Base-by-base conservation (phyloP, 1,140 invertebrate species). In the Monochamus saltuarius region DNA sequence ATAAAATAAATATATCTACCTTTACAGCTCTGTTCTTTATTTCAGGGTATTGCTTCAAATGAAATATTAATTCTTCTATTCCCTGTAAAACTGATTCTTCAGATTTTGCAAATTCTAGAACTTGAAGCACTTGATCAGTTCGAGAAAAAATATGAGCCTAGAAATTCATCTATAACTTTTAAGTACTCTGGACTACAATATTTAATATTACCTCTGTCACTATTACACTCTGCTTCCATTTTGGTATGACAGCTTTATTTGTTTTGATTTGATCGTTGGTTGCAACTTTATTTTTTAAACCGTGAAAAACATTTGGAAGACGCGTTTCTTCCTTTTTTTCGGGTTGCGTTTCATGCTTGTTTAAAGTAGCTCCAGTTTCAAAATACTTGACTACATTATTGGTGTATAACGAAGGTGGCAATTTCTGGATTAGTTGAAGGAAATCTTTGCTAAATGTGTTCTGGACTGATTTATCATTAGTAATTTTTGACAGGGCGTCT, bases 21-120 rank as follows among this genome's bases (percentile, higher is more conserved):
- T 88, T 89, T 14, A 88, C 82, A 58, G 88, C 87, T 59, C 84
- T 78, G 73, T 86, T 81, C 66, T 85, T 84, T 2, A 89, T 83
- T 69, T 89, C 85, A 0, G 88, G 87, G 78, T 87, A 89, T 56
- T 87, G 81, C 49, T 85, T 80, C 1, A 94, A 72, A 72, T 92
- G 89, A 8, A 77, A 74, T 40, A 86, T 83, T 17, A 93, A 29
- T 29, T 29, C 22, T 29, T 29, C 22, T 29, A 29, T 29, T 29
- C 2, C 79, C 67, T 56, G 42, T 13, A 29, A 29, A 46, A 35
- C 36, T 9, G 40, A 56, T 37, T 47, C 43, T 36, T 56, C 34
- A 36, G 36, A 35, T 35, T 56, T 47, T 46, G 19, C 40, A 42
- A 16, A 42, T 42, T 42, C n/a, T 42, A 42, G 4, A 42, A 16